Base-by-base conservation (phyloP, 2,888 invertebrate species). In the Andrena praecox region DNA sequence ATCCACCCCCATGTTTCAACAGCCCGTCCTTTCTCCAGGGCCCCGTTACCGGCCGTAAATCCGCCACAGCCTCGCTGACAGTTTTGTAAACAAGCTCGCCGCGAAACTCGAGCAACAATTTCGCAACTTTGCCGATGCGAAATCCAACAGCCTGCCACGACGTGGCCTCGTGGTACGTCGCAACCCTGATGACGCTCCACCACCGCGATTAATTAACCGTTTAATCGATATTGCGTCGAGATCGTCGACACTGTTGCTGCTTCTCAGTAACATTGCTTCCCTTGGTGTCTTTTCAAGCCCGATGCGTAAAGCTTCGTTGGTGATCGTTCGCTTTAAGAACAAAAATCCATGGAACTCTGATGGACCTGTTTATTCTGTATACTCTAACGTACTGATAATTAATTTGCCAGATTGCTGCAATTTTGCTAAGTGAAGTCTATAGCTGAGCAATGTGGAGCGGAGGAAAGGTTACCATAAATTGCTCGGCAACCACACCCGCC, bases 131-230 rank as follows among this genome's bases (percentile, higher is more conserved):
- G 20, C 16, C 68, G n/a, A 24, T n/a, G 5, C 29, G 50, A 70
- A 67, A 48, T 71, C 64, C 79, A 72, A 42, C 29, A 68, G 66
- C 62, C 6, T 27, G 54, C 31, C 70, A 66, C 77, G 66, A 56
- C 31, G 48, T 68, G 50, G 35, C 27, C 59, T 42, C 29, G 67
- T 20, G 64, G 29, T 33, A 68, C 67, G 68, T 67, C 29, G 73
- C 69, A 80, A 73, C 50, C 35, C 27, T 59, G 52, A 42, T 31
- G 64, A 71, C 50, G 48, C 27, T 66, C 73, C n/a, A 54, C 69
- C 27, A 33, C 42, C 29, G 60, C 74, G 80, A 70, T 80, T 81
- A 81, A 81, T 81, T 81, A 81, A 81, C 81, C 73, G 66, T 60
- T 71, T 66, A 74, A 81, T 80, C 74, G 79, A 80, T 81, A 74